Conservation (phyloP, 1,140 invertebrate genomes). For the Saccostrea cuccullata region DNA sequence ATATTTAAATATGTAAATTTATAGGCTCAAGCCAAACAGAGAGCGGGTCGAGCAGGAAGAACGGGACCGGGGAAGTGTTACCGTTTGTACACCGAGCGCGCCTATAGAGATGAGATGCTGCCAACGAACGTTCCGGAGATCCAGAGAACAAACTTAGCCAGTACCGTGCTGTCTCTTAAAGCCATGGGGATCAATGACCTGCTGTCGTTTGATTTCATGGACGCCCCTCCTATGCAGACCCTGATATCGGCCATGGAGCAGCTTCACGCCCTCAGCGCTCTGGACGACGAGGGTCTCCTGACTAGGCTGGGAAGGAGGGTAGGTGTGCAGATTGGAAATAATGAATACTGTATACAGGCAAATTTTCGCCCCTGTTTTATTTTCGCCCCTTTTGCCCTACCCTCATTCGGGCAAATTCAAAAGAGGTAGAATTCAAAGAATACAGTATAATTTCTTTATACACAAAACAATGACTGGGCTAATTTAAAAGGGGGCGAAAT, state of each 20-base stretch:
- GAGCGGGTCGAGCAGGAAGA: slow-evolving; percentile 96
- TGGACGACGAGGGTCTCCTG: slow-evolving; percentile 97
- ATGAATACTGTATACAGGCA: too few species aligned
- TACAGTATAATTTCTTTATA: too few species aligned
- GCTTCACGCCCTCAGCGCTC: slow-evolving; percentile 96
- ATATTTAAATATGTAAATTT: neutral
- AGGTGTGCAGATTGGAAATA: slow-evolving; percentile 64
- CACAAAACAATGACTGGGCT: too few species aligned
- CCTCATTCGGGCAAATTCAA: too few species aligned
- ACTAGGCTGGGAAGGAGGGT: slow-evolving; percentile 94
- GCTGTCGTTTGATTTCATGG: slow-evolving; percentile 99
- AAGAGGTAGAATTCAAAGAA: too few species aligned
- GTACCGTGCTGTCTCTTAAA: slow-evolving; percentile 96
- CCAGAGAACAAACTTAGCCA: slow-evolving; percentile 97
- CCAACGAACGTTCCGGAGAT: slow-evolving; percentile 99
- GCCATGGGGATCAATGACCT: slow-evolving; percentile 99
- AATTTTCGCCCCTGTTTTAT: too few species aligned
- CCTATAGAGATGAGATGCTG: slow-evolving; percentile 99
- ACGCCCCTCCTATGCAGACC: slow-evolving; percentile 94
- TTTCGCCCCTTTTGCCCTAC: too few species aligned
- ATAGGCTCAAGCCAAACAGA: slow-evolving; percentile 96
- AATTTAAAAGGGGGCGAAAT: too few species aligned
- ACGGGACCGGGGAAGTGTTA: slow-evolving; percentile 99
- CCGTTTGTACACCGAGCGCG: slow-evolving; percentile 97
- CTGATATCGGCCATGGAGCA: slow-evolving; percentile 98